Base-by-base conservation (phyloP, 2,888 invertebrate genomes). In the Lepidocyrtoides sp. region DNA sequence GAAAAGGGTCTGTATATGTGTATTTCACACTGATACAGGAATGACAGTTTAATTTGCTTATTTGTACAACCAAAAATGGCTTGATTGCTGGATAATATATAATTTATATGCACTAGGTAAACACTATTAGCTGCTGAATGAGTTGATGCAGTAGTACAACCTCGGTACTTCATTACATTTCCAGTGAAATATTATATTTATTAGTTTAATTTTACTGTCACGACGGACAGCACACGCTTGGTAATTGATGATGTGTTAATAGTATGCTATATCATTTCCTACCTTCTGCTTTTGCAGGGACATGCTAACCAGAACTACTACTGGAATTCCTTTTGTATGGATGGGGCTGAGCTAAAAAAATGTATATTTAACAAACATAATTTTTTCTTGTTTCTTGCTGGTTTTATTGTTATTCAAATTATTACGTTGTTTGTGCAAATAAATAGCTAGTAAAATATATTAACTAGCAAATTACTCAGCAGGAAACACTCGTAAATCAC, bases 381-480 rank as follows among this genome's bases (percentile, higher is more conserved):
- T n/a, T 51, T 60, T 23, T 79, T 51, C 26, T 8, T 48, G 48
- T 29, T 29, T 54, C 10, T 48, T 20, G 44, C 26, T 48, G 32
- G 29, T 48, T 79, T 57, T 57, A 51, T 81, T 26, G 36, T 63
- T 41, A 41, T 54, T 54, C 14, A 41, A 63, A 41, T 63, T 44
- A 57, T 36, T 63, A 26, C 20, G n/a, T 20, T 44, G 44, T 23
- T 14, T 20, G 44, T 12, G 44, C 20, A 81, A 54, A 20, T 26
- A 63, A 63, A 63, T 23, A 41, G 44, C n/a, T 44, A 1, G 17
- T 54, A 29, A 63, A 88, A 81, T 82, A 82, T 51, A 88, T 88
- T 88, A 81, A 88, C 36, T 69, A n/a, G 69, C 69, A 79, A 88
- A 88, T 88, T 82, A 88, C 88, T 82, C 88, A 88, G 88, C 77